Conservation (phyloP, 2,113 vertebrate species). For the Thunnus maccoyii region DNA sequence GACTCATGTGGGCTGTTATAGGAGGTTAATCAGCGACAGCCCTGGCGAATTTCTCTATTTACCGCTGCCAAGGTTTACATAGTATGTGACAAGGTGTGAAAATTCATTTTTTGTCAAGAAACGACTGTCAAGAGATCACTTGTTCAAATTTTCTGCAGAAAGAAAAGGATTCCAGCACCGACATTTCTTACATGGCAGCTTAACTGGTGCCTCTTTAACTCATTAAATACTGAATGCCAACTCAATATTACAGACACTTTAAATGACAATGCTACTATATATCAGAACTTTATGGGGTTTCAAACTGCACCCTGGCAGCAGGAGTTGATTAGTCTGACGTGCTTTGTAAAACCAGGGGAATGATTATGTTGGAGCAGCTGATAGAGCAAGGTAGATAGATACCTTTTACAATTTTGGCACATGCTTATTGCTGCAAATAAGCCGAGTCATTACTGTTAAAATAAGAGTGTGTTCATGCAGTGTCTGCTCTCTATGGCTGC, state of each 20-base stretch:
- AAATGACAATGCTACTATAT: neutral
- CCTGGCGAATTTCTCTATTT: too few species aligned
- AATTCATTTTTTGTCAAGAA: too few species aligned
- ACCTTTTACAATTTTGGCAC: neutral
- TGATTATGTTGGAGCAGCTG: constrained; percentile 16
- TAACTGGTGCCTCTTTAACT: too few species aligned
- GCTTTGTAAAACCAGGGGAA: constrained; percentile 1
- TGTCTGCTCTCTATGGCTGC: neutral
- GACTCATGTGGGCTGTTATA: too few species aligned
- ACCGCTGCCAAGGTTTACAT: too few species aligned
- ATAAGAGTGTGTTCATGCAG: neutral
- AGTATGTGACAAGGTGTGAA: too few species aligned
- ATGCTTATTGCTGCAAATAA: neutral
- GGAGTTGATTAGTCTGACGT: constrained; percentile 2
- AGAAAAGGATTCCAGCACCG: too few species aligned
- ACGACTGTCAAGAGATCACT: too few species aligned
- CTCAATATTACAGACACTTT: neutral
- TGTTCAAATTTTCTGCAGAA: too few species aligned
- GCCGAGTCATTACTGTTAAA: constrained; percentile 1
- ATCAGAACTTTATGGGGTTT: too few species aligned
- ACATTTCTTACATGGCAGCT: too few species aligned
- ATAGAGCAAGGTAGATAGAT: neutral
- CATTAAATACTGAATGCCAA: neutral
- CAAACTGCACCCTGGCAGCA: constrained; percentile 1
- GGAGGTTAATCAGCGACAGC: too few species aligned